Evolutionary conservation across 1,140 invertebrate species (phyloP), one percentile per base, ranked within the genome.

Genomic region (Caenorhabditis brenneri): DNA sequence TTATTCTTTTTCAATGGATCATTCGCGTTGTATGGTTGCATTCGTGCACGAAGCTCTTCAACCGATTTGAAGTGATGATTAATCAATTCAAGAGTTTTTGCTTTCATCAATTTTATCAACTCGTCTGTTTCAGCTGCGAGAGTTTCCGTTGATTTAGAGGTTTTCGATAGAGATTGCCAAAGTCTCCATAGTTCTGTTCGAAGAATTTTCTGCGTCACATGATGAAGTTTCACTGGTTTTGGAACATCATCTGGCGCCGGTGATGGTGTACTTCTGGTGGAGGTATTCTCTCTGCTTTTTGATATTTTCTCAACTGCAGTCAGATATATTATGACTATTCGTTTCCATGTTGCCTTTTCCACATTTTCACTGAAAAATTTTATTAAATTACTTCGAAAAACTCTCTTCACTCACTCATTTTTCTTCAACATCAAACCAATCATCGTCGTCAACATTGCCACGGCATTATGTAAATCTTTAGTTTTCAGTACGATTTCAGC

Each of bases 251-350:
- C 65, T 3, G 65, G 65, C 19, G 12, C 65, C 12, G 65, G 65
- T 2, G 65, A 74, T 74, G 65, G 65, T 12, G 65, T 74, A 24
- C 36, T 42, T 74, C 65, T n/a, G n/a, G n/a, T n/a, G n/a, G n/a
- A n/a, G n/a, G n/a, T n/a, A n/a, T n/a, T n/a, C n/a, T n/a, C n/a
- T n/a, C n/a, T n/a, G n/a, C n/a, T n/a, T n/a, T n/a, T n/a, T n/a
- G n/a, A n/a, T n/a, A 74, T 74, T 9, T 74, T 12, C n/a, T 74
- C 65, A n/a, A 74, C 19, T 24, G 65, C 36, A 4, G 36, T 42
- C 19, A 74, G n/a, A 24, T 74, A 42, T 2, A 74, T 1, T 0
- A 12, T 27, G 2, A 74, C 65, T 5, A 74, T 12, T 15, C 19
- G 10, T 22, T 42, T 39, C 65, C 65, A 46, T 24, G n/a, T 5